A percentile compares a stretch with the other conserved stretches of the same genome.
These are phyloP conservation scores for Pandemis cinnamomeana DNA, from an alignment of 2,888 invertebrate species.

Conservation along the genomic window DNA sequence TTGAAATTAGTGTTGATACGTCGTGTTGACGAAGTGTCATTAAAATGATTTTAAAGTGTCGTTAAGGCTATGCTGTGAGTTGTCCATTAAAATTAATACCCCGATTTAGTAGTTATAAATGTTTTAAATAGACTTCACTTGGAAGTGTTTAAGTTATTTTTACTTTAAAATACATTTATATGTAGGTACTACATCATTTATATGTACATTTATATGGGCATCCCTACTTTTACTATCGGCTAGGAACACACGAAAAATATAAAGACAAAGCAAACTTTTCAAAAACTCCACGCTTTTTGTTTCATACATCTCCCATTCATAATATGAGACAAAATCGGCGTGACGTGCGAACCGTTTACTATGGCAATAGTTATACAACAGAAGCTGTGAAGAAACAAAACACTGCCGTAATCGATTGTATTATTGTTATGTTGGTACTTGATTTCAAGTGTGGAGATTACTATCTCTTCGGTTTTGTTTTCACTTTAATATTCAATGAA, in stretches of 20 bases:
- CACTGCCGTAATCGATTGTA: slow-evolving; percentile 15
- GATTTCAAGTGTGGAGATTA: neutral
- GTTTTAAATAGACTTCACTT: slow-evolving; percentile 18
- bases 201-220: too few relatives aligned
- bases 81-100: slow-evolving; percentile 32
- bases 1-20: neutral
- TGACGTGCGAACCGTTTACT: slow-evolving; percentile 13
- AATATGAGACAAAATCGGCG: neutral
- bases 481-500: neutral
- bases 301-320: neutral
- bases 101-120: slow-evolving; percentile 26
- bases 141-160: too few relatives aligned
- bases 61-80: slow-evolving; percentile 17
- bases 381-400: slow-evolving; percentile 14
- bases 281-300: neutral
- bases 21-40: slow-evolving; percentile 9
- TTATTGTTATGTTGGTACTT: slow-evolving; percentile 9
- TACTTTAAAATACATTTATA: neutral
- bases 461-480: neutral
- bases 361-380: slow-evolving; percentile 6
- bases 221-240: neutral
- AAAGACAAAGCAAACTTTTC: neutral
- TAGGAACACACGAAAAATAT: neutral
- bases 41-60: slow-evolving; percentile 27
- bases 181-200: too few relatives aligned